Evolutionary conservation across 2,888 invertebrate species (phyloP), one percentile per base, ranked within the genome.

Genomic region (Volucella bombylans): DNA sequence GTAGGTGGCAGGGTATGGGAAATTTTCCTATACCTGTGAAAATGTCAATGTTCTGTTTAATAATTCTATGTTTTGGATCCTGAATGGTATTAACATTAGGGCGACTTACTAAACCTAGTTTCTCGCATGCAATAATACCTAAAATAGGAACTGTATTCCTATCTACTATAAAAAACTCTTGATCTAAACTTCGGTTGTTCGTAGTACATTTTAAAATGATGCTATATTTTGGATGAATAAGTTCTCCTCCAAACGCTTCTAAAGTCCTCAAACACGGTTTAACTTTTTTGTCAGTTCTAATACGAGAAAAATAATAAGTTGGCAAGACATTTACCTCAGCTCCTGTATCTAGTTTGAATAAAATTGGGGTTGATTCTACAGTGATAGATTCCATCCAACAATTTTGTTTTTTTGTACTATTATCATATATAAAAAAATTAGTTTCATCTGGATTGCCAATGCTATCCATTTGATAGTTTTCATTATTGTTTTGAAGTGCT

Each of bases 261-360:
- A 52, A 65, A 11, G 65, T 52, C 41, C 31, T 39, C 50, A 52
- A 23, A 18, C 65, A 52, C 39, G 65, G 65, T 23, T 52, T 65
- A 12, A 41, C 65, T 41, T 18, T 18, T 18, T 65, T 39, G 12
- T 65, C 4, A 39, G 65, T 52, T 52, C 52, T 12, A 41, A 65
- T 65, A 65, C 11, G 64, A 50, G 14, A 41, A 41, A 50, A 65
- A 39, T 49, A 49, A 1, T 52, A 52, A 23, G 18, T 23, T 23
- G 18, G 18, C 18, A 23, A 23, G 18, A 23, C 18, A 23, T 23
- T 23, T 23, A 23, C 18, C 18, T 65, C 65, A 12, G 65, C 65
- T 10, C 65, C 52, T 41, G 65, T 52, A 65, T 52, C 41, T 41
- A 65, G n/a, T 10, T 65, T 65, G 23, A 65, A 52, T 52, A 11